These are phyloP conservation scores for Dryocosmus kuriphilus DNA, from an alignment of 2,888 invertebrate genomes.

Conservation along the genomic window DNA sequence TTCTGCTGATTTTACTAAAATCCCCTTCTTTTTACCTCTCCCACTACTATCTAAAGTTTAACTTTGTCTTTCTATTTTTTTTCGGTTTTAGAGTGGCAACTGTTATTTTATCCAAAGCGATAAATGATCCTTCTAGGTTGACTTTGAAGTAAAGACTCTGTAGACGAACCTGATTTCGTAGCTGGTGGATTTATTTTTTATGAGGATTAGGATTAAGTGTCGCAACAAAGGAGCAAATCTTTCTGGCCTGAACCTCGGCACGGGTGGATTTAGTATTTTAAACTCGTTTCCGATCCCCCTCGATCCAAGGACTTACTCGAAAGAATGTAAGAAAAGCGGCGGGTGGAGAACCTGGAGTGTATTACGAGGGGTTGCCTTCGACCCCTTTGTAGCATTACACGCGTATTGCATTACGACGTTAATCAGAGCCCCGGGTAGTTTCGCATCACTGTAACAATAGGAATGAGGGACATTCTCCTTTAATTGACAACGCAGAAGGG, in stretches of 20 bases:
- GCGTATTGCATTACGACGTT: slow-evolving; percentile 60
- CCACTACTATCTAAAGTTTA: background rate
- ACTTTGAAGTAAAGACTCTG: background rate
- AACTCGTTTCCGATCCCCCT: slow-evolving; percentile 28
- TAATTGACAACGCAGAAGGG: slow-evolving; percentile 30
- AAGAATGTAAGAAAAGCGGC: slow-evolving; percentile 11
- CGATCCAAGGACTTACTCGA: slow-evolving; percentile 3
- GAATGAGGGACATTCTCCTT: slow-evolving; percentile 40
- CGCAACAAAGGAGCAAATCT: slow-evolving; percentile 27
- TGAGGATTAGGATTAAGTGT: slow-evolving; percentile 26
- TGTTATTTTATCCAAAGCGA: background rate
- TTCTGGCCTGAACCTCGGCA: background rate
- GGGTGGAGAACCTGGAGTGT: slow-evolving; percentile 29
- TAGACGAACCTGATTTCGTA: background rate
- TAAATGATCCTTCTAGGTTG: background rate
- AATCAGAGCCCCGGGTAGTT: slow-evolving; percentile 36
- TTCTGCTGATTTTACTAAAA: background rate
- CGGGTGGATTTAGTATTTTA: slow-evolving; percentile 31
- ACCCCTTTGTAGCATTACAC: slow-evolving; percentile 62
- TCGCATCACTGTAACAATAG: slow-evolving; percentile 23
- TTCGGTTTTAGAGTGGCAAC: background rate
- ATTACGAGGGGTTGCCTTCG: slow-evolving; percentile 51
- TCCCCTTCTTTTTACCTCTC: background rate
- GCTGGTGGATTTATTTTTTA: slow-evolving; percentile 18
- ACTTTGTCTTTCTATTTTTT: background rate